These are phyloP conservation scores for Fragum sueziense DNA, from an alignment of 2,888 invertebrate genomes.

Conservation along the genomic window DNA sequence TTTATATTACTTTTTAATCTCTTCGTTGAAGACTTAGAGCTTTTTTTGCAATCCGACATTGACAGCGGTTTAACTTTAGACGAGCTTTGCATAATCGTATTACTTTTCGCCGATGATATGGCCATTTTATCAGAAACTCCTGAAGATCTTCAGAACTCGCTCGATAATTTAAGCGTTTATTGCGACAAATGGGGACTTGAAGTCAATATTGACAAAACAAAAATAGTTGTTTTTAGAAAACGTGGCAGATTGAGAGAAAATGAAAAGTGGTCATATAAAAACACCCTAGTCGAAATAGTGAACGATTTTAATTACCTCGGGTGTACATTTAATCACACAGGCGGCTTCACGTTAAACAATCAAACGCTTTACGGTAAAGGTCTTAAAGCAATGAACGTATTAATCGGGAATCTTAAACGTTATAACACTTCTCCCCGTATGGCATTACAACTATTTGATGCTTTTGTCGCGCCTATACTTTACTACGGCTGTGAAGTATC, in stretches of 20 bases:
- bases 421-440: background rate
- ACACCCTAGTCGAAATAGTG: background rate
- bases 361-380: constrained; percentile 8
- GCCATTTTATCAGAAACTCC: background rate
- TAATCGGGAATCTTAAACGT: background rate
- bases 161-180: background rate
- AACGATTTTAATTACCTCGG: constrained; percentile 30
- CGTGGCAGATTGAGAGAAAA: background rate
- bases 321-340: constrained; percentile 18
- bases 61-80: background rate
- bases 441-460: constrained; percentile 25
- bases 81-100: background rate
- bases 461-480: constrained; percentile 30
- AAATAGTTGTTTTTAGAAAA: constrained; percentile 27
- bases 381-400: constrained; percentile 24
- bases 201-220: background rate
- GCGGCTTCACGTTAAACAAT: constrained; percentile 1
- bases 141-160: background rate
- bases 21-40: constrained; percentile 19
- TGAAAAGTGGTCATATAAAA: constrained; percentile 19
- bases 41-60: constrained; percentile 1
- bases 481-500: constrained; percentile 19
- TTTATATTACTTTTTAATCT: background rate
- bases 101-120: constrained; percentile 7
- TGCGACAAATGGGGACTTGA: constrained; percentile 5